Base-by-base conservation (phyloP, 2,888 invertebrate species). In the Stenurella melanura region DNA sequence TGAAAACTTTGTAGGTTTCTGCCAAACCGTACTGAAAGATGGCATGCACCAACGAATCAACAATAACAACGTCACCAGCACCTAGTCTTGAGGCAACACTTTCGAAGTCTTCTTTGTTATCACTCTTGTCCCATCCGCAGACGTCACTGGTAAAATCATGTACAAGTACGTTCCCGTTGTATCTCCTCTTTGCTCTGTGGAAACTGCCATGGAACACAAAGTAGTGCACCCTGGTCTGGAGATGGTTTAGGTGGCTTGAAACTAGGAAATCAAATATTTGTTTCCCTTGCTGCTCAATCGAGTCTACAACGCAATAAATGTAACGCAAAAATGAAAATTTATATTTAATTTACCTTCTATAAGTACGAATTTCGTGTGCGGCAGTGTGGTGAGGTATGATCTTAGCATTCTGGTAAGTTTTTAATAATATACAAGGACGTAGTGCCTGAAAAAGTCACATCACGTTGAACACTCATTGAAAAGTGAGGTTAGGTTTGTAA, bases 41-140 rank as follows among this genome's bases (percentile, higher is more conserved):
- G 15, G 85, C 77, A 81, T 88, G 86, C 15, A 83, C 82, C 71
- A 89, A 79, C 1, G 88, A 89, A 81, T 89, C 88, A 30, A 89
- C 81, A 26, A 89, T 79, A 17, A 89, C 74, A 12, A 88, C 78
- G 56, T 82, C 80, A 15, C 81, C 82, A n/a, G 38, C 67, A 19
- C 77, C 79, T 50, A 85, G 76, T 60, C 75, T 78, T 15, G 67
- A 74, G 30, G 83, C n/a, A n/a, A 78, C 64, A 1, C 75, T 69
- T 34, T 83, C 76, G 18, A 87, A 82, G 70, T 79, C 73, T 5
- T 58, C 68, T 10, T 66, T 71, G 54, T 68, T 72, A 56, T 64
- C 54, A 3, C 56, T 76, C 63, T 70, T 66, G 26, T 73, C 61
- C 83, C 84, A 85, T 60, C 84, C 82, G 12, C 80, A 79, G 15